Evolutionary conservation across 2,888 invertebrate genomes (phyloP).

Genomic region (Muschampia staudingeri): DNA sequence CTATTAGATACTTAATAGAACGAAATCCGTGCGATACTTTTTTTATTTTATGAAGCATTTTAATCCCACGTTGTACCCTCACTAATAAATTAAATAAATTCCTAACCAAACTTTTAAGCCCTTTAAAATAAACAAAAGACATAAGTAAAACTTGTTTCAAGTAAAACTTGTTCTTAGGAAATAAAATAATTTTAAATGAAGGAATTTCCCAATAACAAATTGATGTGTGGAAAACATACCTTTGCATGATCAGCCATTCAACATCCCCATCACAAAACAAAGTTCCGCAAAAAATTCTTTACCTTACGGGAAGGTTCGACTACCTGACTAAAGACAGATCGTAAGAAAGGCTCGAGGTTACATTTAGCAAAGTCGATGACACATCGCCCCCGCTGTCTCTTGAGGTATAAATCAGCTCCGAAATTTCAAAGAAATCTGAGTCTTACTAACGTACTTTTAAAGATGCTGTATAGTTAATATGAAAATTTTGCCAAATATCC

Average conservation of each 20-base stretch:
- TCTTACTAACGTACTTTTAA: slow-evolving; percentile 21
- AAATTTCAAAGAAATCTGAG: slow-evolving; percentile 26
- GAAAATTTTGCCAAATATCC: background rate
- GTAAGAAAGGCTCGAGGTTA: slow-evolving; percentile 72
- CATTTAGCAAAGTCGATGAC: slow-evolving; percentile 79
- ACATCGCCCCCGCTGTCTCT: slow-evolving; percentile 74
- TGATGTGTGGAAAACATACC: slow-evolving; percentile 73
- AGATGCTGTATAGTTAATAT: background rate
- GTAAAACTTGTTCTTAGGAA: background rate
- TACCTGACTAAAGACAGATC: slow-evolving; percentile 81
- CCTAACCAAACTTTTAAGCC: too few relatives aligned
- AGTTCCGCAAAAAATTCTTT: slow-evolving; percentile 79
- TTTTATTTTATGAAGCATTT: too few relatives aligned
- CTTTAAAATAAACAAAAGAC: too few relatives aligned
- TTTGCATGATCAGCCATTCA: slow-evolving; percentile 75
- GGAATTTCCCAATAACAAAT: background rate
- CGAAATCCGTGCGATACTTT: too few relatives aligned
- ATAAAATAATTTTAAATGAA: background rate
- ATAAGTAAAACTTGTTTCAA: background rate
- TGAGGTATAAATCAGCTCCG: background rate
- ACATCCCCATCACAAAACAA: slow-evolving; percentile 73
- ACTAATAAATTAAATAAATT: too few relatives aligned
- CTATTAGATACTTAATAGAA: too few relatives aligned
- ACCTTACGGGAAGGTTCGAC: slow-evolving; percentile 80
- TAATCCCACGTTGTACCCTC: too few relatives aligned